A percentile compares a stretch with the other conserved stretches of the same genome.
Conservation (phyloP, 2,888 invertebrate species). For the Pyrgus malvae region DNA sequence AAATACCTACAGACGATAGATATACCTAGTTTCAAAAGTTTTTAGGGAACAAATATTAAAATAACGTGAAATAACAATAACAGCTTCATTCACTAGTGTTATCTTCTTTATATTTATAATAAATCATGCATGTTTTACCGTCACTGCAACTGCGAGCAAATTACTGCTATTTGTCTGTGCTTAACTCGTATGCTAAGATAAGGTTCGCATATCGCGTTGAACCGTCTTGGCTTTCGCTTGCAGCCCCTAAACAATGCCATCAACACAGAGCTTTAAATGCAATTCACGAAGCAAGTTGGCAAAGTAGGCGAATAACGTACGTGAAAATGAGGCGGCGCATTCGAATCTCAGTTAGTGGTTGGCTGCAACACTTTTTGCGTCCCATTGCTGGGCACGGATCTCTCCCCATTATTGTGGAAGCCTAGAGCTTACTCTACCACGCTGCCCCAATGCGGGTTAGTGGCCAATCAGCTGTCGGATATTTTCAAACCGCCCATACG, state of each 20-base stretch:
- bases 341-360: too few species aligned
- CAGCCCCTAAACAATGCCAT: conserved; percentile 13
- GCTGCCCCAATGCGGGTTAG: too few species aligned
- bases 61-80: conserved; percentile 2
- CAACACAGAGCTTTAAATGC: conserved; percentile 4
- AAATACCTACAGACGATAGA: too few species aligned
- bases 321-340: too few species aligned
- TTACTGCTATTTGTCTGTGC: conserved; percentile 23
- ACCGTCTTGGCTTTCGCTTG: background rate
- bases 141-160: conserved; percentile 20
- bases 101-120: conserved; percentile 24
- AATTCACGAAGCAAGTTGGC: background rate
- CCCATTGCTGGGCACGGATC: too few species aligned
- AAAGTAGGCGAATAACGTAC: conserved; percentile 1
- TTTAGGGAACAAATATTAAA: background rate
- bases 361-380: too few species aligned
- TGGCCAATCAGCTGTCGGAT: too few species aligned
- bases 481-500: too few species aligned
- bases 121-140: conserved; percentile 26
- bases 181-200: conserved; percentile 13
- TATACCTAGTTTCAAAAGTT: too few species aligned
- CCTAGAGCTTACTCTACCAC: too few species aligned
- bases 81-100: conserved; percentile 13
- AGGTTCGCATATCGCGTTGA: background rate
- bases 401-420: too few species aligned